These are phyloP conservation scores for Atherinomorus stipes DNA, from an alignment of 2,113 vertebrate species.

Conservation along the genomic window DNA sequence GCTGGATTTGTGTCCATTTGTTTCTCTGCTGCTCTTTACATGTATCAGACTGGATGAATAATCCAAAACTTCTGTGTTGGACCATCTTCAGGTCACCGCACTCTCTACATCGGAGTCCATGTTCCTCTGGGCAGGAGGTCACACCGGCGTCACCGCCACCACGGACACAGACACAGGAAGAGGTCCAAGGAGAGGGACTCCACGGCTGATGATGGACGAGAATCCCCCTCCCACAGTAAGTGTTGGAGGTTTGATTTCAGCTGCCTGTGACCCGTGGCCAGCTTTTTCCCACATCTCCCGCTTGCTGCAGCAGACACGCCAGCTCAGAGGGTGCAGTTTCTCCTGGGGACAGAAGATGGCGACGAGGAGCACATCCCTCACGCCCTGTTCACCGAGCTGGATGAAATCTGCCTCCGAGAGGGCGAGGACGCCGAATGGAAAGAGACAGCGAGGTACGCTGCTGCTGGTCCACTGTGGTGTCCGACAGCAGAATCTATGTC, in stretches of 20 bases:
- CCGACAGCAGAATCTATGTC: background rate
- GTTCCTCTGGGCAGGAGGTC: slow-evolving; percentile 95
- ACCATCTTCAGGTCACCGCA: slow-evolving; percentile 87
- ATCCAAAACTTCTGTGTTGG: background rate
- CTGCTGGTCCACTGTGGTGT: background rate
- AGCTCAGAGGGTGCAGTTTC: slow-evolving; percentile 97
- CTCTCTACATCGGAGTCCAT: slow-evolving; percentile 97
- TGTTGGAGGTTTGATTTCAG: no score
- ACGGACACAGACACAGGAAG: slow-evolving; percentile 96
- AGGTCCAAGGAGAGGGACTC: slow-evolving; percentile 96
- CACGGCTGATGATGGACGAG: slow-evolving; percentile 91
- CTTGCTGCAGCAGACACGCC: slow-evolving; percentile 87
- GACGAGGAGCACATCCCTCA: slow-evolving; percentile 99
- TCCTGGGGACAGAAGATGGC: slow-evolving; percentile 97
- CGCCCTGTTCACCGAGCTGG: slow-evolving; percentile 97
- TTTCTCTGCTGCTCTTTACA: no score
- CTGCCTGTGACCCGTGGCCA: no score
- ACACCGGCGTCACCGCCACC: slow-evolving; percentile 94
- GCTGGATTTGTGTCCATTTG: no score
- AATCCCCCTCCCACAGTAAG: slow-evolving; percentile 95
- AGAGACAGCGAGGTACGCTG: slow-evolving; percentile 94
- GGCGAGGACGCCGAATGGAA: slow-evolving; percentile 97
- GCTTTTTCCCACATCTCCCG: background rate
- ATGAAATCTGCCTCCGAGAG: slow-evolving; percentile 97
- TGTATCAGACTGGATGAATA: background rate